Evolutionary conservation across 1,140 invertebrate species (phyloP), one percentile per base, ranked within the genome.

Genomic region (Drosophila parvula): DNA sequence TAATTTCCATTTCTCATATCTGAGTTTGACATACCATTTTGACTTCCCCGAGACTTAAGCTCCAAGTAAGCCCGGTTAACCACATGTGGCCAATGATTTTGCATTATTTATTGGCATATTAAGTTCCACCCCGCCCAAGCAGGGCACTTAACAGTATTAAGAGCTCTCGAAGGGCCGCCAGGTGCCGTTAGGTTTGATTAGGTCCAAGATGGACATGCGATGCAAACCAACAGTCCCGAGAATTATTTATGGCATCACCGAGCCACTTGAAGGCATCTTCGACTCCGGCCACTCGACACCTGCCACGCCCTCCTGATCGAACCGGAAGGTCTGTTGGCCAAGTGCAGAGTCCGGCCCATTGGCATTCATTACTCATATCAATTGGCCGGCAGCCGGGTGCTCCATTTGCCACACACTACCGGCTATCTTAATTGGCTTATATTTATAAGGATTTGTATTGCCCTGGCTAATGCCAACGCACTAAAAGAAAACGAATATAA

Each of bases 311-410:
- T 5, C 11, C 18, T 12, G 28, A 69, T 32, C 32, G 38, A 55
- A 16, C 3, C 10, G 14, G 18, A 16, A 22, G 16, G 16, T 16
- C 30, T 53, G 47, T 43, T 41, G 11, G 30, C 40, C 40, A 7
- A 28, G 16, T 16, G 16, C 60, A 16, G 28, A 6, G 22, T 10
- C 28, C 40, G 34, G 38, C 16, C n/a, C 36, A 47, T 22, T 53
- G 62, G 56, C 58, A 82, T 61, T 65, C 57, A 75, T 78, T 74
- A 78, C 62, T 75, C 51, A 53, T 62, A 65, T 78, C 59, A 75
- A 78, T 81, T 78, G 64, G 59, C 59, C 63, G 40, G 38, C 40
- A 57, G 51, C 34, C 51, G 34, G 27, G 36, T 48, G 57, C 18
- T 10, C 44, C 18, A 48, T 34, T 43, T 32, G 16, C 27, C 44